Conservation (phyloP, 2,888 invertebrate species). For the Trissolcus japonicus region DNA sequence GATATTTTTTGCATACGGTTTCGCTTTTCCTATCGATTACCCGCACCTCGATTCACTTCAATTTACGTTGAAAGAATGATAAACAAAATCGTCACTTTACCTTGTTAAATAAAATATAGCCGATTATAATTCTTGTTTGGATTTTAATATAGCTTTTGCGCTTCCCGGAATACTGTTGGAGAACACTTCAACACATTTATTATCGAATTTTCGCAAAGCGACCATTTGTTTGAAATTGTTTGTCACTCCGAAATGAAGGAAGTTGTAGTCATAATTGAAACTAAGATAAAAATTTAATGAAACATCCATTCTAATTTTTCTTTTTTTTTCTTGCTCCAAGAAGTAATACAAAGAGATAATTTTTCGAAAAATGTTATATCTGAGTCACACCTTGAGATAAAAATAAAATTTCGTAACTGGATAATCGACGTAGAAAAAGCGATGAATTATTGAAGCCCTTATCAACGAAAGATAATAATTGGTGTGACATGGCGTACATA, state of each 20-base stretch:
- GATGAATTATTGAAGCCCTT: conserved; percentile 36
- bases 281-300: no score
- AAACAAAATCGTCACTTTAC: not conserved
- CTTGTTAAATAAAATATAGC: conserved; percentile 4
- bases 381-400: conserved; percentile 4
- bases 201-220: no score
- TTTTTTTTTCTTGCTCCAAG: no score
- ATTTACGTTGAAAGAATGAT: not conserved
- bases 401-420: conserved; percentile 5
- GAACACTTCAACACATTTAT: no score
- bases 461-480: conserved; percentile 34
- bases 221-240: no score
- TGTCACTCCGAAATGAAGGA: no score
- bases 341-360: not conserved
- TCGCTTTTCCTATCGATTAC: conserved; percentile 38
- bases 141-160: no score
- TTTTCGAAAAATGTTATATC: conserved; percentile 19
- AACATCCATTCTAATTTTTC: no score
- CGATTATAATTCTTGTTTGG: not conserved
- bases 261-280: no score
- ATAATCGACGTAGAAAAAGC: conserved; percentile 29
- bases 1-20: conserved; percentile 29
- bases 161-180: no score
- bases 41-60: conserved; percentile 10
- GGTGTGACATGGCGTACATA: conserved; percentile 7